Percentiles rank a stretch among this genome's conserved stretches.
Conservation (phyloP, 2,797 vertebrate genomes). For the Ficedula albicollis region DNA sequence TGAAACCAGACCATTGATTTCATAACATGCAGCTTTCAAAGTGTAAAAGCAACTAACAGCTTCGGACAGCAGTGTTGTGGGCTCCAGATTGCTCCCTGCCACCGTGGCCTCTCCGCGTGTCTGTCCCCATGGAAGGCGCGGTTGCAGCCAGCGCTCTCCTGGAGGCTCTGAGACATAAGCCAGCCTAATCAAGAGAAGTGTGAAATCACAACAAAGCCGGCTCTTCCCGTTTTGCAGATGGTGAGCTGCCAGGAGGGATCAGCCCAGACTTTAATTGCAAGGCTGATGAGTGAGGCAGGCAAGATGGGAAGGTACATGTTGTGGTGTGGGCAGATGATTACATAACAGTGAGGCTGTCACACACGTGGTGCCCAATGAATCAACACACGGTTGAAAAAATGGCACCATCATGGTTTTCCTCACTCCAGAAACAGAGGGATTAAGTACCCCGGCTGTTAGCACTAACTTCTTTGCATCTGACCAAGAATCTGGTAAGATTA, state of each 20-base stretch:
- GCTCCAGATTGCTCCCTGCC: constrained; percentile 25
- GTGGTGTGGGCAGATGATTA: constrained; percentile 36
- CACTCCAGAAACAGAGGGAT: not conserved
- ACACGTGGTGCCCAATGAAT: not conserved
- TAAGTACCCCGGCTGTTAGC: not conserved
- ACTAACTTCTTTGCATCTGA: not conserved
- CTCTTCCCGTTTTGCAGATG: constrained; percentile 64
- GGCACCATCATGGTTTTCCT: not conserved
- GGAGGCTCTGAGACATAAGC: constrained; percentile 15
- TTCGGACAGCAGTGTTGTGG: not conserved
- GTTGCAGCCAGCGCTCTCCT: not conserved
- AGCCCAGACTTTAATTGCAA: constrained; percentile 59
- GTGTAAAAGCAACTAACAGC: not conserved
- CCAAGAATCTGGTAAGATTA: not conserved
- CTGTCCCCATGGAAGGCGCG: not conserved
- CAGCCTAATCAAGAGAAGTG: constrained; percentile 43
- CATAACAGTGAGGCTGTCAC: constrained; percentile 1
- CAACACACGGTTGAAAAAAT: not conserved
- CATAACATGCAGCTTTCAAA: not conserved
- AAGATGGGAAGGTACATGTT: constrained; percentile 3
- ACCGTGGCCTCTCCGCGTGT: not conserved
- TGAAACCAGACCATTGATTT: not conserved
- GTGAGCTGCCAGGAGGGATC: constrained; percentile 70
- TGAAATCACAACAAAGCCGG: constrained; percentile 62
- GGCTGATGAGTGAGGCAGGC: constrained; percentile 45